phyloP scores from a whole-genome alignment of 2,797 vertebrate species.

The Pyrrhura leucotis region DNA sequence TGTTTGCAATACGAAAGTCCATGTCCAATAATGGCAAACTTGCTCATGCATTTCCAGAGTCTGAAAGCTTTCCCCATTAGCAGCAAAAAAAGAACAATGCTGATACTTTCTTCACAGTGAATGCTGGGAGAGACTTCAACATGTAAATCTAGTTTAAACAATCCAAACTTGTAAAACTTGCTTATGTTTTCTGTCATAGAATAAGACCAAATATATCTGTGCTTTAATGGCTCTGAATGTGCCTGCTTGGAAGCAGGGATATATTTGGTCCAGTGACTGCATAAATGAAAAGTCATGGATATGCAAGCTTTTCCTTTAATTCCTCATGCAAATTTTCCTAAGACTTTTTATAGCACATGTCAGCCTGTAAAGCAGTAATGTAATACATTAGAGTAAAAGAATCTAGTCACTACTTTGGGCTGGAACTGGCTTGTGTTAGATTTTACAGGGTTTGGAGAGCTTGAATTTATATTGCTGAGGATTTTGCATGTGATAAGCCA shows the following conservation, averaged over 20 bases:
- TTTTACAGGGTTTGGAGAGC: background rate
- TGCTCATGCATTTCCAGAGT: background rate
- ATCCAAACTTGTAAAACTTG: background rate
- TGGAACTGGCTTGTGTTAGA: background rate
- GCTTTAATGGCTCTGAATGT: background rate
- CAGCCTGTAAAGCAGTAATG: background rate
- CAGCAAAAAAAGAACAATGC: background rate
- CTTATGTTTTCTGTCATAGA: background rate
- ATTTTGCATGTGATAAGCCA: background rate
- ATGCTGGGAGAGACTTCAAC: background rate
- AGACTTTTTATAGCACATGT: background rate
- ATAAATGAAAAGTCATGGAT: background rate
- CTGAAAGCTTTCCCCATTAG: background rate
- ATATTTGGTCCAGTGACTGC: background rate
- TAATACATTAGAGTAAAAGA: background rate
- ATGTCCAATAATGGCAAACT: background rate
- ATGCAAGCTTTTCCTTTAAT: conserved; percentile 3
- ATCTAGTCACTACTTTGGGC: background rate
- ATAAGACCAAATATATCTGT: background rate
- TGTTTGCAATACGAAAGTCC: background rate
- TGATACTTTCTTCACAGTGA: background rate
- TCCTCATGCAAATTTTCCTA: background rate
- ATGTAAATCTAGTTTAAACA: background rate
- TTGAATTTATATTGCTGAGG: background rate
- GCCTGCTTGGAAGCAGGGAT: background rate